Base-by-base conservation (phyloP, 2,113 vertebrate genomes). In the Stigmatopora nigra region DNA sequence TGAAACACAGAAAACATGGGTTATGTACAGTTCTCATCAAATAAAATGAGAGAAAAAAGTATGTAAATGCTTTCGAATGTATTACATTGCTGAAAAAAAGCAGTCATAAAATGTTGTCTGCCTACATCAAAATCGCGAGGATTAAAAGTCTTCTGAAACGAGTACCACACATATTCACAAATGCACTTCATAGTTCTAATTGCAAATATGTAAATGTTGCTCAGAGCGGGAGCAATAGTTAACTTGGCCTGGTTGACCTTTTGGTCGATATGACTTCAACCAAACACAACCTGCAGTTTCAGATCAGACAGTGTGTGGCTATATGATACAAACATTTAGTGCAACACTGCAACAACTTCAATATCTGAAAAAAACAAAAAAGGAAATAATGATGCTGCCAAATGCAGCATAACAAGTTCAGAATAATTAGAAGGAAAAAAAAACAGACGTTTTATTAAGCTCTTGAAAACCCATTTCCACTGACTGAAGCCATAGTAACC, bases 1-100 rank as follows among this genome's bases (percentile, higher is more conserved):
- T 98, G 87, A 78, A 89, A 89, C 86, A 82, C 66, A 91, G 82
- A 91, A 55, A 64, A 49, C n/a, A 63, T 51, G 0, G 35, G 14
- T 41, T 22, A 20, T 61, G 4, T 56, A 12, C 17, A 62, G n/a
- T 14, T 3, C 49, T 49, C 6, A 36, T 56, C 31, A 41, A 60
- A 66, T 16, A 53, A 0, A 20, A 22, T 15, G 25, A 15, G 13
- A 22, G 20, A 4, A 10, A 22, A 22, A 55, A 11, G 4, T 13
- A 22, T 25, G 12, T 14, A 13, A 41, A 41, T 10, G 38, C 2
- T 41, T 41, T 41, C 5, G 38, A 41, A 41, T 7, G 6, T 41
- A 7, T 41, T 41, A 41, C 6, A 41, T 41, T 41, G 5, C 6
- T 3, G 7, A 7, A 41, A 8, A 31, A 41, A 41, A 41, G 7